phyloP scores from a whole-genome alignment of 2,797 vertebrate genomes.

The Triplophysa yarkandensis region DNA sequence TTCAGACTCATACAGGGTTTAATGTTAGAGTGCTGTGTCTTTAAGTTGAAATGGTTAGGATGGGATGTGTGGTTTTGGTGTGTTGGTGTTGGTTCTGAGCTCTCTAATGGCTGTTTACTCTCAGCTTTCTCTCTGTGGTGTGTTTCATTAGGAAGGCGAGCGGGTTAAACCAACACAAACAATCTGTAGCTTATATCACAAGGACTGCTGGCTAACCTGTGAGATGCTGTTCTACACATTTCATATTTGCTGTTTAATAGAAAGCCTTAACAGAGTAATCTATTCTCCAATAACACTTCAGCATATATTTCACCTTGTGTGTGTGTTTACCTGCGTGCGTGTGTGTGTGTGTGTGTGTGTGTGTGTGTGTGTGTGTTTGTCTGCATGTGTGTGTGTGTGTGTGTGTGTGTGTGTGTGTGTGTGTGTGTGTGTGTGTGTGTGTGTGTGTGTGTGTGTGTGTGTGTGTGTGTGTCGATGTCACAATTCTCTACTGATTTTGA shows the following conservation, averaged over 20 bases:
- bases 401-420: no score
- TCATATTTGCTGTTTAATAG: neutral
- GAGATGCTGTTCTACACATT: neutral
- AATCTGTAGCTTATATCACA: neutral
- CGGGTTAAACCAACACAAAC: conserved; percentile 35
- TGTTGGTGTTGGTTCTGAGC: neutral
- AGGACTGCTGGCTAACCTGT: conserved; percentile 5
- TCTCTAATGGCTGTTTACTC: conserved; percentile 35
- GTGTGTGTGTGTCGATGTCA: no score
- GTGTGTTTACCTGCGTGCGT: no score
- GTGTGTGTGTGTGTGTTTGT: no score
- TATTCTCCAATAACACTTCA: neutral
- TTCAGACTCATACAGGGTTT: no score
- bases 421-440: no score
- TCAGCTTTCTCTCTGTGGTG: conserved; percentile 7
- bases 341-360: neutral
- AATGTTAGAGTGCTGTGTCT: no score
- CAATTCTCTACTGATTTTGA: no score
- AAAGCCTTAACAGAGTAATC: neutral
- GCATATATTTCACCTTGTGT: no score
- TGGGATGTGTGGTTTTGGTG: neutral
- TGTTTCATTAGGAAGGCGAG: conserved; percentile 1
- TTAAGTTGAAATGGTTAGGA: no score
- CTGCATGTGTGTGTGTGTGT: no score
- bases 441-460: no score